phyloP scores from a whole-genome alignment of 2,888 invertebrate species.

The Toxonevra muliebris region DNA sequence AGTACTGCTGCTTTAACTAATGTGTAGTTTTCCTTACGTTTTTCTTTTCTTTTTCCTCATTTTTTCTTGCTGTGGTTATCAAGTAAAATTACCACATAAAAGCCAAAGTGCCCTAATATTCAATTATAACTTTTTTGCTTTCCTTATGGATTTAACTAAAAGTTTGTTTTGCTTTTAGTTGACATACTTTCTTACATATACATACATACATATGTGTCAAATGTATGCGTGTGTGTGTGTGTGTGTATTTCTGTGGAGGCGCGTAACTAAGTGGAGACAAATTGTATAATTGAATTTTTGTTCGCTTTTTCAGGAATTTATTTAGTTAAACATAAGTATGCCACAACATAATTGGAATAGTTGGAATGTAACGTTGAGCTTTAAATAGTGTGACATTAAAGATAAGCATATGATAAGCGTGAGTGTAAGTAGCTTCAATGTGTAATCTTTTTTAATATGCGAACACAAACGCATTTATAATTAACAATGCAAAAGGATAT shows the following conservation, averaged over 20 bases:
- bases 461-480: too few relatives aligned
- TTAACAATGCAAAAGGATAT: too few relatives aligned
- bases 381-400: too few relatives aligned
- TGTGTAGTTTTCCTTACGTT: neutral
- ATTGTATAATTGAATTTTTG: too few relatives aligned
- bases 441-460: too few relatives aligned
- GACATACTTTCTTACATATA: neutral
- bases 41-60: conserved; percentile 9
- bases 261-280: too few relatives aligned
- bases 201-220: neutral
- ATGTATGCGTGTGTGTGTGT: neutral
- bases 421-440: too few relatives aligned
- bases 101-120: conserved; percentile 54
- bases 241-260: neutral
- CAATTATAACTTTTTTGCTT: conserved; percentile 53
- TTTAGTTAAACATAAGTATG: too few relatives aligned
- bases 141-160: conserved; percentile 5
- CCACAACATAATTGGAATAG: too few relatives aligned
- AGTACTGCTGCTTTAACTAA: neutral
- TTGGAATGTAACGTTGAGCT: too few relatives aligned
- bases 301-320: too few relatives aligned
- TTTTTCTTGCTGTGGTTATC: neutral
- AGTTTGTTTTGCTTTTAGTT: neutral
- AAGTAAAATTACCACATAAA: neutral
- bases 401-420: too few relatives aligned